Percentiles rank a stretch among this genome's conserved stretches.
These are phyloP conservation scores for Mustelus asterias DNA, from an alignment of 2,113 vertebrate species.

Conservation along the genomic window DNA sequence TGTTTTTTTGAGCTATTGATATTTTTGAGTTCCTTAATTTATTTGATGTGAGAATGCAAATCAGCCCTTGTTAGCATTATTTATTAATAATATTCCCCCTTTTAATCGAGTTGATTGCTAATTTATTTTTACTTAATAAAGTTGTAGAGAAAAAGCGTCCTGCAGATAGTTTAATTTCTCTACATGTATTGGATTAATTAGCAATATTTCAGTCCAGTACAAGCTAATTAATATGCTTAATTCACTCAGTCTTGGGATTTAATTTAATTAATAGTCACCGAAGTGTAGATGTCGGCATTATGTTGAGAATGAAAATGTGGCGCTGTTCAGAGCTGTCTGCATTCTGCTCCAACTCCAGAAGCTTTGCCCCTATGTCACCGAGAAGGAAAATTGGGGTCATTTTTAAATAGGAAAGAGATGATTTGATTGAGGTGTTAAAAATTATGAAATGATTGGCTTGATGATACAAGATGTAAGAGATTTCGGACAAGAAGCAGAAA, in stretches of 20 bases:
- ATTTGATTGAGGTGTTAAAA: not conserved
- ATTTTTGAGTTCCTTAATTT: not conserved
- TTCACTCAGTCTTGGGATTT: not conserved
- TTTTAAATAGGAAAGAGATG: not conserved
- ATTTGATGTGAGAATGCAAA: not conserved
- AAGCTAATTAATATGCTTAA: constrained; percentile 1
- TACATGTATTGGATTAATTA: not conserved
- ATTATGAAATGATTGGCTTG: not conserved
- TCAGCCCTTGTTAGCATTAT: not conserved
- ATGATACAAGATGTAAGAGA: not conserved
- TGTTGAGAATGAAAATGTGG: not conserved
- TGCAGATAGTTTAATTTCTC: not conserved
- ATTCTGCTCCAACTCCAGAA: not conserved
- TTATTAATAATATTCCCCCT: constrained; percentile 7
- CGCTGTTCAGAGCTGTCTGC: not conserved
- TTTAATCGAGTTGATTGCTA: not conserved
- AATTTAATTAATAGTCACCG: not conserved
- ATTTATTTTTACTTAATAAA: constrained; percentile 23
- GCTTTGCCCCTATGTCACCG: not conserved
- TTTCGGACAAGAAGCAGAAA: not conserved
- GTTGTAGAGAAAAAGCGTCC: not conserved
- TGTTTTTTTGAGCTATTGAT: not conserved
- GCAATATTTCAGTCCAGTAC: not conserved
- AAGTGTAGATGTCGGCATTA: not conserved
- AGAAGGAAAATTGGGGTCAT: not conserved